Evolutionary conservation across 2,888 invertebrate genomes (phyloP), one percentile per base, ranked within the genome.

Genomic region (Rhamphomyia laevipes): DNA sequence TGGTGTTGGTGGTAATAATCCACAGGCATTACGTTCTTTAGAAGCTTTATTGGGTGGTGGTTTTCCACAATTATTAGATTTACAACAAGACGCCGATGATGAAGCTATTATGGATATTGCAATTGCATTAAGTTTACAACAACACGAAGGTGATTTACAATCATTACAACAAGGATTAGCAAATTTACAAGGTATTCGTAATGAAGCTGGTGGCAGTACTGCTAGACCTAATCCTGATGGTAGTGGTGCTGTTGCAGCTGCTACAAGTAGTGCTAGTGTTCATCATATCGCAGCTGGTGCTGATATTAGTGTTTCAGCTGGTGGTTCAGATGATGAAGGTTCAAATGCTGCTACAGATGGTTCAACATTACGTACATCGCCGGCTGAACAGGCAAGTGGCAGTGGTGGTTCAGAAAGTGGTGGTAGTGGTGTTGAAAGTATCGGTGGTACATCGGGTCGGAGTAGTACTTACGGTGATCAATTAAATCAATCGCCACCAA

Each of bases 101-200:
- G 95, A 95, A 68, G 87, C 94, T 0, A 94, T 96, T 83, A 91
- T 96, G 51, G 94, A 95, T 68, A 76, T 96, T 55, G 96, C 95
- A 3, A 94, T 96, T 55, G 95, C 95, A 0, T 74, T 96, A 2
- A 95, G 94, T 58, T 75, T 96, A 27, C 93, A 95, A 63, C 86
- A 87, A 58, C 85, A 86, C 59, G 83, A 83, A 54, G 77, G 62
- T 2, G 77, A 77, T 52, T 66, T 74, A 23, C 73, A 74, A 53
- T 73, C 73, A 3, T 69, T 81, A 45, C 77, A 75, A 47, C 74
- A 74, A 53, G 63, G 67, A 15, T 55, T 70, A 37, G 66, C 67
- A 12, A 68, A 68, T 55, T 52, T 69, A 2, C 65, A 67, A 52
- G 65, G 67, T 1, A 63, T 69, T 31, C 62, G 64, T 6, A 61